phyloP scores from a whole-genome alignment of 2,797 vertebrate species.

The Acanthiza pusilla region DNA sequence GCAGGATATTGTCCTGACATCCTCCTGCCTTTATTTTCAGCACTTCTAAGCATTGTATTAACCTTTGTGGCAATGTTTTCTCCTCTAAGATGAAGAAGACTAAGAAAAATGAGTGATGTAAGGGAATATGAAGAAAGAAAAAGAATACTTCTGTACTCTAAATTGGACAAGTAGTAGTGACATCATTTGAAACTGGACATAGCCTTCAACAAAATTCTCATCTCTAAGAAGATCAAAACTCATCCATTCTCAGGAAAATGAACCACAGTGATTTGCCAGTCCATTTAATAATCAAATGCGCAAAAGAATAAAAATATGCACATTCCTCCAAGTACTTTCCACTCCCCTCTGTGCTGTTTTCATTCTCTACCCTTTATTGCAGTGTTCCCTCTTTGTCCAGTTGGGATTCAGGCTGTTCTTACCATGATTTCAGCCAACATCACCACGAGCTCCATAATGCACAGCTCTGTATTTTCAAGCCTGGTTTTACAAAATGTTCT shows the following conservation, averaged over 20 bases:
- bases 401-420: neutral
- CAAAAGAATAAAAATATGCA: neutral
- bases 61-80: neutral
- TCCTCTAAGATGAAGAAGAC: neutral
- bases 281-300: neutral
- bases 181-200: neutral
- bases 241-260: neutral
- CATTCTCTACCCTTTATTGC: neutral
- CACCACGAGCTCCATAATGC: neutral
- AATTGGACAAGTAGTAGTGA: neutral
- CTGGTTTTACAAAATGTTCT: neutral
- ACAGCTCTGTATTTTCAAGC: neutral
- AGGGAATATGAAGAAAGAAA: neutral
- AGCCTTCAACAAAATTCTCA: neutral
- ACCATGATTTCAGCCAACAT: neutral
- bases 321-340: neutral
- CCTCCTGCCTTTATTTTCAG: neutral
- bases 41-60: neutral
- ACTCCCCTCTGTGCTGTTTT: rapidly evolving
- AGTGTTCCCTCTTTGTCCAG: neutral
- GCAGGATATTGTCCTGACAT: rapidly evolving
- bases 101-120: neutral
- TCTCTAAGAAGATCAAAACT: neutral
- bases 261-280: neutral
- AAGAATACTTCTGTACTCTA: neutral